Conservation (phyloP, 2,797 vertebrate genomes). For the Emydoidea blandingii region DNA sequence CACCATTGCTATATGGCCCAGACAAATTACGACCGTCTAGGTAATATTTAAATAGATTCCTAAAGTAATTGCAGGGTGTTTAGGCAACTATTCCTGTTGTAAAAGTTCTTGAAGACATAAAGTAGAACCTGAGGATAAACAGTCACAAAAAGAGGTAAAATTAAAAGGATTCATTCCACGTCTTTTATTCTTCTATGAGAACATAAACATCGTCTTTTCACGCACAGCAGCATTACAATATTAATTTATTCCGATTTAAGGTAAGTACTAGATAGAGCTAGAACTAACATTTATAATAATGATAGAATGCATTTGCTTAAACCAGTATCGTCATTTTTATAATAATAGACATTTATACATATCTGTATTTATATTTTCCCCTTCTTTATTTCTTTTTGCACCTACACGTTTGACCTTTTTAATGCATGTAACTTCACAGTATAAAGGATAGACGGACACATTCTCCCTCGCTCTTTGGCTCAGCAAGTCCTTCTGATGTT, state of each 20-base stretch:
- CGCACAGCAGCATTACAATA: slow-evolving; percentile 88
- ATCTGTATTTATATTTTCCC: slow-evolving; percentile 85
- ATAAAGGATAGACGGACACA: slow-evolving; percentile 79
- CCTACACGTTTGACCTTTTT: slow-evolving; percentile 80
- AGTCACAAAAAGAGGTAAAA: slow-evolving; percentile 84
- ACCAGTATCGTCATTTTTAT: slow-evolving; percentile 84
- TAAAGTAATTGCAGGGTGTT: slow-evolving; percentile 86
- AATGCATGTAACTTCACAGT: slow-evolving; percentile 86
- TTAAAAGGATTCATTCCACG: slow-evolving; percentile 84
- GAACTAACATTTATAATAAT: slow-evolving; percentile 86
- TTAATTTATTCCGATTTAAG: slow-evolving; percentile 85
- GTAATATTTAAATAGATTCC: slow-evolving; percentile 95
- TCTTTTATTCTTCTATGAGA: slow-evolving; percentile 87
- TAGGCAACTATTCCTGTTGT: slow-evolving; percentile 84
- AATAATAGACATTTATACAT: slow-evolving; percentile 89
- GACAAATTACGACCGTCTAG: slow-evolving; percentile 90
- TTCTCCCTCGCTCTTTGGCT: slow-evolving; percentile 75
- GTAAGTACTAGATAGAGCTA: slow-evolving; percentile 84
- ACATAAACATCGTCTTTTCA: slow-evolving; percentile 86
- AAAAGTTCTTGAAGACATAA: slow-evolving; percentile 84
- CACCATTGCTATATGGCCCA: slow-evolving; percentile 88
- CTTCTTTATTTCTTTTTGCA: slow-evolving; percentile 59
- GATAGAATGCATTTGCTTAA: slow-evolving; percentile 86
- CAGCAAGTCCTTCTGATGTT: slow-evolving; percentile 73
- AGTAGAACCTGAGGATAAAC: slow-evolving; percentile 85